Conservation (phyloP, 2,797 vertebrate genomes). For the Ciconia nigra region DNA sequence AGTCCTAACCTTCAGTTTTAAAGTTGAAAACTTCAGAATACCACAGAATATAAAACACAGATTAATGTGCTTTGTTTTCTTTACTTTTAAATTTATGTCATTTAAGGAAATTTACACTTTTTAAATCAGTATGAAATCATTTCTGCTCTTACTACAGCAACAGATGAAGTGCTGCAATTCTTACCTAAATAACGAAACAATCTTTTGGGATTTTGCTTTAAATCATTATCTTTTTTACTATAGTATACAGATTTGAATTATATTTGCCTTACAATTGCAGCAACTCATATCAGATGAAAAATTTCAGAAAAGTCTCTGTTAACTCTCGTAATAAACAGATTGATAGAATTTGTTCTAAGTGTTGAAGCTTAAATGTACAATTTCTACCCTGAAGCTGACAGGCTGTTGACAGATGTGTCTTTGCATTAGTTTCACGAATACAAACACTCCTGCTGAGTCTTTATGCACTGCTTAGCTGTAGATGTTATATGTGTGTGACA, state of each 20-base stretch:
- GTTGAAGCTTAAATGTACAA: neutral
- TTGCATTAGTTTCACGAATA: neutral
- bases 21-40: neutral
- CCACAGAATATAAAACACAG: neutral
- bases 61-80: neutral
- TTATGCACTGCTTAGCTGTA: neutral
- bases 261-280: neutral
- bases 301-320: neutral
- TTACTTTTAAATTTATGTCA: neutral
- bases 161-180: neutral
- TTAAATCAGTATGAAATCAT: neutral
- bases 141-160: neutral
- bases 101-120: neutral
- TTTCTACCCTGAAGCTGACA: conserved; percentile 7
- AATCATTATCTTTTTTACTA: neutral
- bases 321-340: neutral
- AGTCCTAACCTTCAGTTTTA: neutral
- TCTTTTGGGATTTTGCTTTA: neutral
- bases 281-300: neutral
- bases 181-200: neutral
- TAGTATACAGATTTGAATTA: neutral
- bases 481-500: neutral
- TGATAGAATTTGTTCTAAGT: neutral
- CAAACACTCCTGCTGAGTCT: neutral
- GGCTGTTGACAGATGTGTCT: conserved; percentile 16